phyloP scores from a whole-genome alignment of 2,888 invertebrate species.

The Zaprionus lineosus region DNA sequence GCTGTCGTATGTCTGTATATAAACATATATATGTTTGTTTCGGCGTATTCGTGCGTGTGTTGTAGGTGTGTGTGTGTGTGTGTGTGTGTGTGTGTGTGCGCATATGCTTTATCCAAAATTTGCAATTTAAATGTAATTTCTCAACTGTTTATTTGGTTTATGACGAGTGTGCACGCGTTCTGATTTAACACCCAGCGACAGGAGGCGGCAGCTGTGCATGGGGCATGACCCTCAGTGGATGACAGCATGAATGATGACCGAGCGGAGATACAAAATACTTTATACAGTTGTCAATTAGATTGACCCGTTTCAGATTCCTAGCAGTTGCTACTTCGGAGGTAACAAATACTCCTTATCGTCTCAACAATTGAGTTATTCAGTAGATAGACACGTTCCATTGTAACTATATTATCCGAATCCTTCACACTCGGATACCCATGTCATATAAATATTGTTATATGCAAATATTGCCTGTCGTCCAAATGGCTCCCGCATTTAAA shows the following conservation, averaged over 20 bases:
- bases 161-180: constrained; percentile 55
- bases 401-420: constrained; percentile 20
- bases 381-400: constrained; percentile 22
- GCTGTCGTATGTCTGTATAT: no score
- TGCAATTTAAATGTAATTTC: constrained; percentile 75
- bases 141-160: constrained; percentile 71
- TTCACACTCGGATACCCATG: not conserved
- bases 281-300: not conserved
- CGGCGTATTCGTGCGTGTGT: no score
- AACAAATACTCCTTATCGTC: not conserved
- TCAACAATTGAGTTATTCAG: constrained; percentile 9
- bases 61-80: constrained; percentile 1
- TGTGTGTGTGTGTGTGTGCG: constrained; percentile 11
- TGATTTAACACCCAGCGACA: constrained; percentile 55
- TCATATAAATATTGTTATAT: constrained; percentile 11
- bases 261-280: not conserved
- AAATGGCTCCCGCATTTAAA: constrained; percentile 33
- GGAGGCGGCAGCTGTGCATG: constrained; percentile 4
- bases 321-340: no score
- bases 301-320: not conserved
- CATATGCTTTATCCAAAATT: constrained; percentile 47
- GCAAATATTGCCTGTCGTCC: constrained; percentile 25
- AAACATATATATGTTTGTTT: no score
- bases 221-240: constrained; percentile 7
- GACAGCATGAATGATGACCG: constrained; percentile 38